These are phyloP conservation scores for Ridgeia piscesae DNA, from an alignment of 1,140 invertebrate genomes.

Conservation along the genomic window DNA sequence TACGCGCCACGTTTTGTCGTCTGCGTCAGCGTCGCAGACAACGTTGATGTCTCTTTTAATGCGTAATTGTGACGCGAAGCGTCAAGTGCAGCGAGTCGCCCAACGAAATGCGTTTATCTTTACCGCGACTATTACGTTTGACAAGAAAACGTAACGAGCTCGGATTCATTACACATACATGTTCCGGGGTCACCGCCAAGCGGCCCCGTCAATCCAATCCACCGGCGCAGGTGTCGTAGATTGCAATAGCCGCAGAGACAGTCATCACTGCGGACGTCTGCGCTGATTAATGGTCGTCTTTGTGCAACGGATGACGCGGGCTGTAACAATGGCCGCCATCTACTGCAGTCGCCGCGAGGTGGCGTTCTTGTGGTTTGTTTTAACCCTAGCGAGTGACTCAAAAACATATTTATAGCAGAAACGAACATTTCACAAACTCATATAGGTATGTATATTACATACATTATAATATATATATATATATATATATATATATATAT, in stretches of 20 bases:
- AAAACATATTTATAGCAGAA: not conserved
- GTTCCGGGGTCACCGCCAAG: not conserved
- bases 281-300: not conserved
- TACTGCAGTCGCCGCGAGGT: not conserved
- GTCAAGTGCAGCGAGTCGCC: not conserved
- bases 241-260: not conserved
- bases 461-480: too few relatives aligned
- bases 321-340: not conserved
- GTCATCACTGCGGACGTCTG: not conserved
- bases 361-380: not conserved
- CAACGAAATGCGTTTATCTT: not conserved
- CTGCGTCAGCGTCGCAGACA: not conserved
- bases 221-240: not conserved
- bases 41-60: not conserved
- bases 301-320: not conserved
- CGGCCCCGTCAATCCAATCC: not conserved
- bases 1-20: not conserved
- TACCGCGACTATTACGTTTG: not conserved
- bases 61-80: not conserved
- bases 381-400: not conserved
- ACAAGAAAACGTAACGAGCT: conserved; percentile 5
- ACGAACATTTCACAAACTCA: not conserved
- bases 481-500: too few relatives aligned
- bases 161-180: not conserved
- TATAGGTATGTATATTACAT: too few relatives aligned